Conservation (phyloP, 2,888 invertebrate genomes). For the Mythimna lalbum region DNA sequence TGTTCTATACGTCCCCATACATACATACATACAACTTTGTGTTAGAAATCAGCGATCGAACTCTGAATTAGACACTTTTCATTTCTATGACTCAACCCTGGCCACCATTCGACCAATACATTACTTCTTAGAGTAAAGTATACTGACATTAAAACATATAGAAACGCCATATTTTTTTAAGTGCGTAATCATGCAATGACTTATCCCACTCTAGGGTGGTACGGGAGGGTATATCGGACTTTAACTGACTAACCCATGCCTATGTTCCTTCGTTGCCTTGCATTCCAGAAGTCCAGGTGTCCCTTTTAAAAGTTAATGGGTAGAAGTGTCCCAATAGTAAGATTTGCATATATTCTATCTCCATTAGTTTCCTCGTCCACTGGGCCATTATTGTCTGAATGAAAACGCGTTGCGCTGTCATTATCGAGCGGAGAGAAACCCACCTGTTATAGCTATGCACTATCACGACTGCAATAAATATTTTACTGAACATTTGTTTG, state of each 20-base stretch:
- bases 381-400: conserved; percentile 11
- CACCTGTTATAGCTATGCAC: conserved; percentile 47
- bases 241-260: too few relatives aligned
- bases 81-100: background rate
- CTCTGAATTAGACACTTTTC: too few relatives aligned
- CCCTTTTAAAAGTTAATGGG: too few relatives aligned
- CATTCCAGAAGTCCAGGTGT: too few relatives aligned
- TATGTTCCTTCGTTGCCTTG: too few relatives aligned
- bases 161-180: background rate
- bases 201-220: too few relatives aligned
- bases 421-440: conserved; percentile 21
- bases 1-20: too few relatives aligned
- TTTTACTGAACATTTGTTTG: conserved; percentile 19
- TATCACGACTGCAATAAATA: conserved; percentile 52
- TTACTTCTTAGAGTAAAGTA: background rate
- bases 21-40: too few relatives aligned
- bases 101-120: background rate
- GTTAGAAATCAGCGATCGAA: too few relatives aligned
- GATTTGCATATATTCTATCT: background rate
- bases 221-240: too few relatives aligned
- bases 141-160: background rate
- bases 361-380: background rate
- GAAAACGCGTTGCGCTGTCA: conserved; percentile 27
- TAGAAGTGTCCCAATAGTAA: too few relatives aligned
- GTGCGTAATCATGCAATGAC: too few relatives aligned